Conservation (phyloP, 1,140 invertebrate genomes). For the Hypothenemus hampei region DNA sequence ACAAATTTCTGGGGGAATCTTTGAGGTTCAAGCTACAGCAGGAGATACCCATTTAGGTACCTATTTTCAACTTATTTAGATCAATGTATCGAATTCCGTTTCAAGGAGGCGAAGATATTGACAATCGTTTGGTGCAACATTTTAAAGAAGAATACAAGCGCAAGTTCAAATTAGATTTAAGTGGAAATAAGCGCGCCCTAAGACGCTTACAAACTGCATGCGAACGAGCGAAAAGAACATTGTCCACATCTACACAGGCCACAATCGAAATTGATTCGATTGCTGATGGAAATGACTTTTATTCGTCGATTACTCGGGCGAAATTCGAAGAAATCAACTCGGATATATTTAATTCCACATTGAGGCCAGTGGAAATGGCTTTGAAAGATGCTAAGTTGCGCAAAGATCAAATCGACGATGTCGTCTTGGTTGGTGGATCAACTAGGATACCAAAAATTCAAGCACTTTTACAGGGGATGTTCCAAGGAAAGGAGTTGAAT, state of each 20-base stretch:
- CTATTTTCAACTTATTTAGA: background rate
- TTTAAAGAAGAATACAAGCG: slow-evolving; percentile 54
- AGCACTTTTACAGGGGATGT: slow-evolving; percentile 55
- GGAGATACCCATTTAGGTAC: slow-evolving; percentile 58
- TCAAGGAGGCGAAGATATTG: slow-evolving; percentile 67
- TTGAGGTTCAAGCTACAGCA: slow-evolving; percentile 55
- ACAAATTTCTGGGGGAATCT: slow-evolving; percentile 61
- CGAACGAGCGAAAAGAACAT: slow-evolving; percentile 74
- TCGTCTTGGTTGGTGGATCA: slow-evolving; percentile 43
- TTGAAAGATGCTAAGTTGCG: slow-evolving; percentile 62
- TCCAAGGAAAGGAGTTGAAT: slow-evolving; percentile 63
- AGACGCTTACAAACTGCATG: slow-evolving; percentile 56
- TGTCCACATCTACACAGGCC: slow-evolving; percentile 69
- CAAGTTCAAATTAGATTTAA: slow-evolving; percentile 44
- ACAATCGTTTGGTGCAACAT: slow-evolving; percentile 80
- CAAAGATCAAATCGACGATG: slow-evolving; percentile 44
- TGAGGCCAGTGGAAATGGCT: slow-evolving; percentile 56
- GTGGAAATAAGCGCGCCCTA: slow-evolving; percentile 43
- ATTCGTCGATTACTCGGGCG: slow-evolving; percentile 65
- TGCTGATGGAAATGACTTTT: slow-evolving; percentile 67
- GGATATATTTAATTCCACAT: slow-evolving; percentile 55
- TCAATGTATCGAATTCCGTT: background rate
- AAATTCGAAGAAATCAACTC: slow-evolving; percentile 65
- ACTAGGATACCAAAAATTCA: slow-evolving; percentile 61
- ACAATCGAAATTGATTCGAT: slow-evolving; percentile 67